Evolutionary conservation across 2,797 vertebrate species (phyloP).

Genomic region (Chromis chromis): DNA sequence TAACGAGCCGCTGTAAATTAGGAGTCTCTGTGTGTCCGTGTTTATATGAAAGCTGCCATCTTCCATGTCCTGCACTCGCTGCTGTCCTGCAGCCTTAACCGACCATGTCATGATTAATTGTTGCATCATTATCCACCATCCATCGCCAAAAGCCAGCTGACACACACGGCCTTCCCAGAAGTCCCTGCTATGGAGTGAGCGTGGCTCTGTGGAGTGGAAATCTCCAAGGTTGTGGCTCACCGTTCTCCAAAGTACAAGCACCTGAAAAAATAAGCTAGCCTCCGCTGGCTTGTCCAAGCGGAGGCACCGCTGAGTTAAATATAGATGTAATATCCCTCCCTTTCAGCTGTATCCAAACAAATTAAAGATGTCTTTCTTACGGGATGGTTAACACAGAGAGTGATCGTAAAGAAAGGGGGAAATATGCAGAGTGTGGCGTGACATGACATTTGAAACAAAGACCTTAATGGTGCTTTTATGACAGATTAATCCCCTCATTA

Average conservation of each 20-base stretch:
- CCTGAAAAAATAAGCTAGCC: constrained; percentile 96
- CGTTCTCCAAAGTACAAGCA: constrained; percentile 94
- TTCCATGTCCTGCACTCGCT: constrained; percentile 44
- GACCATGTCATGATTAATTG: constrained; percentile 76
- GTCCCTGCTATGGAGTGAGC: constrained; percentile 84
- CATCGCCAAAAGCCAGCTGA: constrained; percentile 59
- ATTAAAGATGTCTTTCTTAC: constrained; percentile 90
- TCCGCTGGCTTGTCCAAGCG: constrained; percentile 88
- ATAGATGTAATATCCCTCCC: constrained; percentile 92
- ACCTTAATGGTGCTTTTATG: constrained; percentile 52
- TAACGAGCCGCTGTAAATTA: constrained; percentile 53
- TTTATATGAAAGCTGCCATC: constrained; percentile 42
- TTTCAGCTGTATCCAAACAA: constrained; percentile 91
- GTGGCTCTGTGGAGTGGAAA: constrained; percentile 84
- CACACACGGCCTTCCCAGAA: constrained; percentile 79
- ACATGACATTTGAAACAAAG: constrained; percentile 46
- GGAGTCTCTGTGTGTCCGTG: constrained; percentile 22
- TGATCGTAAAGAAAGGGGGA: constrained; percentile 85
- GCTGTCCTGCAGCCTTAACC: constrained; percentile 52
- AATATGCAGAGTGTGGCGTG: constrained; percentile 68
- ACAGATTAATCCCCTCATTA: constrained; percentile 67
- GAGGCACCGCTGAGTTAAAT: constrained; percentile 91
- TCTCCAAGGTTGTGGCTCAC: constrained; percentile 91
- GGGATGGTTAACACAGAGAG: constrained; percentile 87
- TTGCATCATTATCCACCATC: constrained; percentile 66